Evolutionary conservation across 2,113 vertebrate genomes (phyloP), one percentile per base, ranked within the genome.

Genomic region (Ammodytes dubius): DNA sequence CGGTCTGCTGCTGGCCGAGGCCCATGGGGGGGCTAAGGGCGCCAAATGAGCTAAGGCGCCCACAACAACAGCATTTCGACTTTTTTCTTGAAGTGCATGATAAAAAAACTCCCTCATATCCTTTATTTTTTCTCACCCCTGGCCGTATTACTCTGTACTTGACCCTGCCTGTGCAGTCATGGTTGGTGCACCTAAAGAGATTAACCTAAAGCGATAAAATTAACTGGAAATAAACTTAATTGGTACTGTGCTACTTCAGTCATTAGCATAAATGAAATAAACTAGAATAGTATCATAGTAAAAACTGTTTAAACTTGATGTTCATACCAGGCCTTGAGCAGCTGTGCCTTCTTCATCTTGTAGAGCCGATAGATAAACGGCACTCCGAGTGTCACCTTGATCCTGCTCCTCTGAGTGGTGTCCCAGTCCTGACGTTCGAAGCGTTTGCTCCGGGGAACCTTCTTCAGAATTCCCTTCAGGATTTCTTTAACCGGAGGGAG

Each of bases 291-390:
- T 11, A 64, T 47, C 13, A 1, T 9, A 19, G 12, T 27, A 27
- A 67, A 17, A 69, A n/a, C 1, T 7, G 1, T 14, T 40, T 6
- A 73, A 37, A 47, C 3, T 61, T 6, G 70, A 11, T 39, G 7
- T 1, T 35, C 88, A 50, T 80, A 97, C 97, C 91, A 95, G 85
- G 89, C 74, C 57, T 94, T 95, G 3, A 73, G 45, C 3, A 93
- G 35, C 12, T 85, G 88, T 9, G 68, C 78, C 70, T 93, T 96
- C 83, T 92, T 94, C 6, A 35, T 4, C n/a, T 77, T 83, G 79
- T 96, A 95, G 0, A 93, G 5, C 4, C 88, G 89, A 58, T 82
- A 95, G 4, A 97, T 10, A 40, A 93, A 93, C 2, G 96, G 96
- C 35, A 96, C 86, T 0, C 64, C 64, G 7, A 96, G 92, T 0